Conservation (phyloP, 2,797 vertebrate genomes). For the Novumbra hubbsi region DNA sequence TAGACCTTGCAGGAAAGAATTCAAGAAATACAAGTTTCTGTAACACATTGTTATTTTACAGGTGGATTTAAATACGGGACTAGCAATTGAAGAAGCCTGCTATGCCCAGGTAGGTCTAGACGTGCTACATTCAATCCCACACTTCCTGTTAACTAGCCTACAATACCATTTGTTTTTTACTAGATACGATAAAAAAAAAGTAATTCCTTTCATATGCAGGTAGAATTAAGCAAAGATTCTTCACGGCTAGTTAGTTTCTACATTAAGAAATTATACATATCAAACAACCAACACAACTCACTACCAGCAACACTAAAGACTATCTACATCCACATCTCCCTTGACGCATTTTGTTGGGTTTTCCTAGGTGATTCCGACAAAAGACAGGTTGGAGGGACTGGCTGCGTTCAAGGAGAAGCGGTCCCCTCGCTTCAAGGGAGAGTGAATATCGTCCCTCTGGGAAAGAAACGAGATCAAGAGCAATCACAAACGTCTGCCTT, state of each 20-base stretch:
- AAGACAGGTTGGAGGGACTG: constrained; percentile 94
- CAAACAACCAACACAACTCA: background rate
- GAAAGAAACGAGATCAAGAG: constrained; percentile 4
- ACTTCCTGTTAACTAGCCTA: background rate
- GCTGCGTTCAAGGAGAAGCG: constrained; percentile 96
- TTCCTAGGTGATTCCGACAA: constrained; percentile 91
- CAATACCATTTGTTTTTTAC: background rate
- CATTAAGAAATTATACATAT: background rate
- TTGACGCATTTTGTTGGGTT: constrained; percentile 22
- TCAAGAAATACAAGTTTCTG: background rate
- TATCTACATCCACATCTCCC: background rate
- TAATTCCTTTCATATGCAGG: background rate
- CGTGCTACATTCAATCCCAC: background rate
- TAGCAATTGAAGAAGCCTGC: constrained; percentile 97
- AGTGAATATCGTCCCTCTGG: background rate
- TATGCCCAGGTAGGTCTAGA: constrained; percentile 86
- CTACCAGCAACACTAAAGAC: background rate
- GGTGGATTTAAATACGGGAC: constrained; percentile 93
- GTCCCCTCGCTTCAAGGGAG: constrained; percentile 84
- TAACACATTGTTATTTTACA: constrained; percentile 52
- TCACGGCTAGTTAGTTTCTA: background rate
- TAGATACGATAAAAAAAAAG: background rate
- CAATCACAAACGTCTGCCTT: constrained; percentile 28
- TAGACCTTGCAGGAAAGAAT: background rate
- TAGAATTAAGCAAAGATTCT: background rate